These are phyloP conservation scores for Pocillopora verrucosa DNA, from an alignment of 64 coral and sea anemone species.

Conservation along the genomic window DNA sequence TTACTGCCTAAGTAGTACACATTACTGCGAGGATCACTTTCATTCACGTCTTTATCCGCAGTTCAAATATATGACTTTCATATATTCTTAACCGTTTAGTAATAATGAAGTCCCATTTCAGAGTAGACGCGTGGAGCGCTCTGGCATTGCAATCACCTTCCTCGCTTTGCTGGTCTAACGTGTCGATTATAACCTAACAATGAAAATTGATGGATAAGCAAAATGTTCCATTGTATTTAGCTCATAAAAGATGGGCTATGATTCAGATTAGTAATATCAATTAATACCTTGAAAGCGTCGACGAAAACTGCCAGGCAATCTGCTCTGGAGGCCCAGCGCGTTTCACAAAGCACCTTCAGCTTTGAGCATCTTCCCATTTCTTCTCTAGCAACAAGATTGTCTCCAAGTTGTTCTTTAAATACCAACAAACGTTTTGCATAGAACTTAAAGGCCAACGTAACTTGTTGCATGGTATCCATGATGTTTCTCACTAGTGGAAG, in stretches of 20 bases:
- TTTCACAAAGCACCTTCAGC: slow-evolving; percentile 62
- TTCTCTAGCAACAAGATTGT: slow-evolving; percentile 49
- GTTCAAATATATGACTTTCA: no score
- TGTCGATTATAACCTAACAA: slow-evolving; percentile 34
- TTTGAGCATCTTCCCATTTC: no score
- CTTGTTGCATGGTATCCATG: slow-evolving; percentile 60
- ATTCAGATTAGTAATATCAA: not conserved
- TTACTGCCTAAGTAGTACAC: no score
- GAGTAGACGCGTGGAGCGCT: slow-evolving; percentile 53
- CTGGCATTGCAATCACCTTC: slow-evolving; percentile 55
- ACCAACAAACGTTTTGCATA: slow-evolving; percentile 56
- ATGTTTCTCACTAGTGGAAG: slow-evolving; percentile 50
- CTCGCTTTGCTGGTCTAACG: slow-evolving; percentile 47
- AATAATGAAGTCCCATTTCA: slow-evolving; percentile 75
- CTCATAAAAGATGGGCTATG: not conserved
- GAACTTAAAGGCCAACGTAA: slow-evolving; percentile 53
- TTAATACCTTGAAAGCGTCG: not conserved
- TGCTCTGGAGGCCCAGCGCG: slow-evolving; percentile 9
- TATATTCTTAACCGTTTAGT: no score
- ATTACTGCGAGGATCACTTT: no score
- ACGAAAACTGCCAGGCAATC: not conserved
- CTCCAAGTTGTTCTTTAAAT: slow-evolving; percentile 54
- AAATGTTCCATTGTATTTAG: not conserved
- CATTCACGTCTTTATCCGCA: no score
- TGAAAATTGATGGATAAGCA: not conserved